Percentiles rank a stretch among this genome's conserved stretches.
phyloP scores from a whole-genome alignment of 2,113 vertebrate genomes.

The Petaurus breviceps region DNA sequence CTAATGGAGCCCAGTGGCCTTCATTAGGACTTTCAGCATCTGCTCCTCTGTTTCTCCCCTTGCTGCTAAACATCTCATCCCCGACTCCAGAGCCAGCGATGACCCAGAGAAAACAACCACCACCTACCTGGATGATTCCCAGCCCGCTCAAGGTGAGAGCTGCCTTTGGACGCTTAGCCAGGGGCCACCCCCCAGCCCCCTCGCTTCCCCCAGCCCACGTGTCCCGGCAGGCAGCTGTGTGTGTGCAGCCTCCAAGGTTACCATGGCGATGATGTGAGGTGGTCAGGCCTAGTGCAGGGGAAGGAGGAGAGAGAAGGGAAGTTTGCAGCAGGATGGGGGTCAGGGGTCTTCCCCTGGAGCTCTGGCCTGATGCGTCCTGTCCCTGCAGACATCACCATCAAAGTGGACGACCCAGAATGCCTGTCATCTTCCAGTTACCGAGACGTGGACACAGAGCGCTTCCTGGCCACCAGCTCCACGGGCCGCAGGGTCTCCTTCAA shows the following conservation, averaged over 20 bases:
- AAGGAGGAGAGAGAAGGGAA: slow-evolving; percentile 58
- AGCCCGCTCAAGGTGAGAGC: slow-evolving; percentile 92
- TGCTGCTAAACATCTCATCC: neutral
- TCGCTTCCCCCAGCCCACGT: neutral
- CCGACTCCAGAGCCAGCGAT: slow-evolving; percentile 87
- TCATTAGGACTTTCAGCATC: fast-evolving
- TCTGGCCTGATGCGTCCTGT: slow-evolving; percentile 29
- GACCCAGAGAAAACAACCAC: slow-evolving; percentile 94
- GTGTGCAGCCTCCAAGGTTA: slow-evolving; percentile 71
- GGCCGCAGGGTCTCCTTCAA: slow-evolving; percentile 97
- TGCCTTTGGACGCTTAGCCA: fast-evolving
- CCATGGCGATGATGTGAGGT: neutral
- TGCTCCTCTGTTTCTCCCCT: neutral
- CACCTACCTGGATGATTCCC: slow-evolving; percentile 92
- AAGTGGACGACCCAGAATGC: slow-evolving; percentile 93
- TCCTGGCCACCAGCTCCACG: slow-evolving; percentile 91
- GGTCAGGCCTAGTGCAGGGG: neutral
- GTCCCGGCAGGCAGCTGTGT: slow-evolving; percentile 65
- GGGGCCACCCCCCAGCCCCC: neutral
- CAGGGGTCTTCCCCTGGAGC: neutral
- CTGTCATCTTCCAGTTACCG: slow-evolving; percentile 88
- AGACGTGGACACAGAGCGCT: slow-evolving; percentile 92
- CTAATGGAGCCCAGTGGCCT: neutral
- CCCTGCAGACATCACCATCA: slow-evolving; percentile 91
- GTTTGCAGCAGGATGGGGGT: slow-evolving; percentile 69